Evolutionary conservation across 2,888 invertebrate genomes (phyloP).

Genomic region (Metopia argyrocephala): DNA sequence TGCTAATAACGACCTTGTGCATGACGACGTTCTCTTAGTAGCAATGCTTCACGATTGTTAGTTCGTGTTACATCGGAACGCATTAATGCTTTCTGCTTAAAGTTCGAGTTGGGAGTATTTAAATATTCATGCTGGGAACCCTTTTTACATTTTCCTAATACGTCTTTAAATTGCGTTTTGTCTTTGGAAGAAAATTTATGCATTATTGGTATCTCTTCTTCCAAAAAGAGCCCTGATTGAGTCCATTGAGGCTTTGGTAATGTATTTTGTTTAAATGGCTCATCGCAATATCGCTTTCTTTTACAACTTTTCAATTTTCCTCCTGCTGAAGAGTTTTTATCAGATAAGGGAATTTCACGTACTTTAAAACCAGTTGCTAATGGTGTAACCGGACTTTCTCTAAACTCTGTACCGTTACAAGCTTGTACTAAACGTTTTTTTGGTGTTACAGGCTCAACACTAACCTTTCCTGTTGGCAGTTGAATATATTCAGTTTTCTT

Average conservation of each 20-base stretch:
- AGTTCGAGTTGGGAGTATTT: conserved; percentile 46
- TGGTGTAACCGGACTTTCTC: conserved; percentile 71
- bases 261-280: conserved; percentile 46
- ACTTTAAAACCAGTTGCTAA: conserved; percentile 67
- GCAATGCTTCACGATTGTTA: conserved; percentile 64
- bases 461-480: conserved; percentile 71
- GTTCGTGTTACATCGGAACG: conserved; percentile 63
- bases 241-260: conserved; percentile 70
- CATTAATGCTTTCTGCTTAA: conserved; percentile 67
- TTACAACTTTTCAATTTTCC: conserved; percentile 25
- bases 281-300: conserved; percentile 63
- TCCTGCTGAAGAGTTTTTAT: conserved; percentile 54
- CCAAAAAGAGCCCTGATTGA: conserved; percentile 67
- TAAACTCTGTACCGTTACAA: conserved; percentile 66
- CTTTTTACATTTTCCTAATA: conserved; percentile 4
- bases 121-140: conserved; percentile 4
- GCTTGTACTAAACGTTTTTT: conserved; percentile 57
- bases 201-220: conserved; percentile 63
- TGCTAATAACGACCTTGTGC: conserved; percentile 36
- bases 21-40: conserved; percentile 62
- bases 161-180: conserved; percentile 56
- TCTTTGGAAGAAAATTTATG: conserved; percentile 29
- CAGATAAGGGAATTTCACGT: conserved; percentile 60
- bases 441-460: conserved; percentile 73
- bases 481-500: conserved; percentile 63